Evolutionary conservation across 2,113 vertebrate genomes (phyloP).

Genomic region (Corythoichthys haematopterus): DNA sequence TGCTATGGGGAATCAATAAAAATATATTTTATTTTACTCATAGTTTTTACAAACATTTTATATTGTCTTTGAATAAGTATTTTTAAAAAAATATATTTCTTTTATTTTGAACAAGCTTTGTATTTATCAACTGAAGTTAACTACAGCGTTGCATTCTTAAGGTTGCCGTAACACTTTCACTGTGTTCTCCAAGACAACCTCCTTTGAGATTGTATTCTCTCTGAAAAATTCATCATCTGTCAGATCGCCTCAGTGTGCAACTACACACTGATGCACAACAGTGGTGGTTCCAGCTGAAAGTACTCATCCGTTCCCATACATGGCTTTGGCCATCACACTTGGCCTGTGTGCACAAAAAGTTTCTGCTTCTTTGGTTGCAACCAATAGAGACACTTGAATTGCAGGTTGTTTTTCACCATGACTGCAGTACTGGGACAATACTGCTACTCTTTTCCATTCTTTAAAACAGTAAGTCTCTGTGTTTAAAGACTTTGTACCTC

Average conservation of each 20-base stretch:
- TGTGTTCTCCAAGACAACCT: conserved; percentile 24
- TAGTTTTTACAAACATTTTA: background rate
- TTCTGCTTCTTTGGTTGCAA: conserved; percentile 37
- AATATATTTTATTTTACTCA: background rate
- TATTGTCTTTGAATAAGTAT: conserved; percentile 8
- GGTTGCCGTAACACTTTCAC: conserved; percentile 27
- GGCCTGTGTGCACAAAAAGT: conserved; percentile 31
- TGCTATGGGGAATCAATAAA: too few species aligned
- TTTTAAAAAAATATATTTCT: background rate
- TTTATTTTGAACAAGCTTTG: conserved; percentile 5
- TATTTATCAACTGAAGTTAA: conserved; percentile 2
- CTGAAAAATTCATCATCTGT: conserved; percentile 73
- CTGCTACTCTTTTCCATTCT: conserved; percentile 48
- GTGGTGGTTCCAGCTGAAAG: conserved; percentile 25
- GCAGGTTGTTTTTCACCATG: conserved; percentile 38
- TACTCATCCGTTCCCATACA: conserved; percentile 25
- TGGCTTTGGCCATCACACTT: conserved; percentile 32
- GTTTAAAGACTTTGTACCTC: conserved; percentile 36
- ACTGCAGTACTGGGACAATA: conserved; percentile 52
- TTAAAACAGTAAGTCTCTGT: conserved; percentile 49
- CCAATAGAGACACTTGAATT: conserved; percentile 57
- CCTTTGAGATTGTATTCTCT: conserved; percentile 46
- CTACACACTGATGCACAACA: conserved; percentile 44
- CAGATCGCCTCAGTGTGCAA: conserved; percentile 58
- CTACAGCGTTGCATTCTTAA: conserved; percentile 26